Evolutionary conservation across 2,888 invertebrate genomes (phyloP).

Genomic region (Pedicia rivosa): DNA sequence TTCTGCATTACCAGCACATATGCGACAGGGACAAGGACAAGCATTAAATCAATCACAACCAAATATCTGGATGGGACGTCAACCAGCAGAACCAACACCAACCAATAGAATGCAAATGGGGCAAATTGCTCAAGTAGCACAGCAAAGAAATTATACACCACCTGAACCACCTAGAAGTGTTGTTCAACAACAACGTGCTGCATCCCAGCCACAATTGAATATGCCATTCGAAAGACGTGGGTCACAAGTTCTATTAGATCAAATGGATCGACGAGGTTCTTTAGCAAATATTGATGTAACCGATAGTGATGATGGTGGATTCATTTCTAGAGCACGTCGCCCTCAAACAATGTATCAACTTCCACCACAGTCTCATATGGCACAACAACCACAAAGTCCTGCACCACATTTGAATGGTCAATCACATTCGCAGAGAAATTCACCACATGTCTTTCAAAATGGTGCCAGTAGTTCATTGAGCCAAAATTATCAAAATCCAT

Average conservation of each 20-base stretch:
- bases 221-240: conserved; percentile 13
- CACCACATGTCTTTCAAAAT: conserved; percentile 12
- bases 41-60: conserved; percentile 14
- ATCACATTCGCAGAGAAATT: conserved; percentile 8
- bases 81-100: not conserved
- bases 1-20: conserved; percentile 33
- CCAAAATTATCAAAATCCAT: conserved; percentile 7
- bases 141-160: not conserved
- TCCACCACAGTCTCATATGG: conserved; percentile 6
- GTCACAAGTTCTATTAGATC: conserved; percentile 11
- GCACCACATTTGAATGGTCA: conserved; percentile 6
- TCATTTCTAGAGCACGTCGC: conserved; percentile 18
- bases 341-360: conserved; percentile 13
- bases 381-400: conserved; percentile 6
- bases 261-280: conserved; percentile 34
- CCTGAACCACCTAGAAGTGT: conserved; percentile 18
- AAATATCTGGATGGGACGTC: conserved; percentile 13
- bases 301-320: conserved; percentile 45
- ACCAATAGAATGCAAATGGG: not conserved
- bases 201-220: conserved; percentile 48
- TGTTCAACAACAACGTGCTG: conserved; percentile 28
- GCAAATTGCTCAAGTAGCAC: not conserved
- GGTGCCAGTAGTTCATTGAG: not conserved
- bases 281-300: conserved; percentile 40
- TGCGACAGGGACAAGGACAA: conserved; percentile 15